Evolutionary conservation across 53 echinoderm and acorn worm genomes (phyloP), one percentile per base, ranked within the genome.

Genomic region (Henricia sp.): DNA sequence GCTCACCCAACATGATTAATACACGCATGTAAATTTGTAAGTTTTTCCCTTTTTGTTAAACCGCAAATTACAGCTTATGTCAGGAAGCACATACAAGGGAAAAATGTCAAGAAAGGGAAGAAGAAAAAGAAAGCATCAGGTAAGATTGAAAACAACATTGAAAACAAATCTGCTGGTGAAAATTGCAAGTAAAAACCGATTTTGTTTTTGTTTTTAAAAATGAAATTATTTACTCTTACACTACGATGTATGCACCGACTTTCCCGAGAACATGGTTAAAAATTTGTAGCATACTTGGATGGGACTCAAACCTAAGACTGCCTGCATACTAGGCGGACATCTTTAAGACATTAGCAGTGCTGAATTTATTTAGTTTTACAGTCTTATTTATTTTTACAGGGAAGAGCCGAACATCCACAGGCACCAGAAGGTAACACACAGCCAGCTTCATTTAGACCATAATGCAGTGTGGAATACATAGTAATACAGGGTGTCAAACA

Each of bases 31-130:
- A n/a, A n/a, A n/a, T n/a, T n/a, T n/a, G n/a, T n/a, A n/a, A n/a
- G n/a, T n/a, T n/a, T n/a, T n/a, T n/a, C n/a, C n/a, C n/a, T n/a
- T n/a, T n/a, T n/a, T n/a, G n/a, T n/a, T n/a, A n/a, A n/a, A n/a
- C n/a, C n/a, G n/a, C n/a, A n/a, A 19, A 57, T 68, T 63, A 12
- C 29, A 94, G 94, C 83, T 54, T 80, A 82, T 19, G 50, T 94
- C n/a, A 86, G 46, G 70, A 93, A 91, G 68, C 50, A 91, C 16
- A 84, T 75, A 50, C 88, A 92, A 51, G 87, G 87, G 33, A 94
- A 94, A 57, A 86, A 88, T 25, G 85, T 90, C 36, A 95, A 95
- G 90, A 95, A 95, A 68, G 90, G 88, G 69, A 94, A 94, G 70
- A 91, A 89, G 50, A 93, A 90, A 56, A 92, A 92, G 88, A 95